These are phyloP conservation scores for Diaprepes abbreviatus DNA, from an alignment of 2,888 invertebrate species.

Conservation along the genomic window DNA sequence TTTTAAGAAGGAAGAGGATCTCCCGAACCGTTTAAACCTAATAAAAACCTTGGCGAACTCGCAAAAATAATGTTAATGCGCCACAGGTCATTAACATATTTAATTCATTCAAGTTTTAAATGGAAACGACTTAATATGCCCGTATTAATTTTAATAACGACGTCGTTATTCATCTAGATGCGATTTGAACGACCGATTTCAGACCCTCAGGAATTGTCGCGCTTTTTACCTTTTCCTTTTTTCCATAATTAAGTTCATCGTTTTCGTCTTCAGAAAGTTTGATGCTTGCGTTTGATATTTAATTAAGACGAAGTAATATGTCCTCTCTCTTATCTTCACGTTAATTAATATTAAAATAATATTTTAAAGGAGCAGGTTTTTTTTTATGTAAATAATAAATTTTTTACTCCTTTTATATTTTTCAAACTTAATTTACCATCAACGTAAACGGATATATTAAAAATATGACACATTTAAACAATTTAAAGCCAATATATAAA, in stretches of 20 bases:
- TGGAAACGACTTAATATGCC: constrained; percentile 28
- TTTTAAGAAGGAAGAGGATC: too few relatives aligned
- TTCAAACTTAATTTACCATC: too few relatives aligned
- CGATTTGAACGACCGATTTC: constrained; percentile 11
- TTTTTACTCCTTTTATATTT: too few relatives aligned
- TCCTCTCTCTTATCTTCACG: background rate
- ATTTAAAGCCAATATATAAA: too few relatives aligned
- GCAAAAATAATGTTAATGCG: background rate
- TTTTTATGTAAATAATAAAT: too few relatives aligned
- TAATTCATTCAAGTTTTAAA: constrained; percentile 27
- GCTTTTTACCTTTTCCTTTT: constrained; percentile 12
- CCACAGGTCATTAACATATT: background rate
- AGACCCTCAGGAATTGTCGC: constrained; percentile 5
- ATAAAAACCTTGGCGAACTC: too few relatives aligned
- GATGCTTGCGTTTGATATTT: constrained; percentile 2
- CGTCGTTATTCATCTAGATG: constrained; percentile 23
- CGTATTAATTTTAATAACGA: constrained; percentile 23
- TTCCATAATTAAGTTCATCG: constrained; percentile 1
- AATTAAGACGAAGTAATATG: background rate
- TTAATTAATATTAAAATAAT: too few relatives aligned
- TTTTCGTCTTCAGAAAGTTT: background rate
- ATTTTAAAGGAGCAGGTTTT: too few relatives aligned
- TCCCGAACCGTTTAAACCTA: too few relatives aligned
- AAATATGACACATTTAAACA: too few relatives aligned
- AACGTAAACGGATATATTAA: too few relatives aligned